Evolutionary conservation across 2,888 invertebrate genomes (phyloP).

Genomic region (Neoascia interrupta): DNA sequence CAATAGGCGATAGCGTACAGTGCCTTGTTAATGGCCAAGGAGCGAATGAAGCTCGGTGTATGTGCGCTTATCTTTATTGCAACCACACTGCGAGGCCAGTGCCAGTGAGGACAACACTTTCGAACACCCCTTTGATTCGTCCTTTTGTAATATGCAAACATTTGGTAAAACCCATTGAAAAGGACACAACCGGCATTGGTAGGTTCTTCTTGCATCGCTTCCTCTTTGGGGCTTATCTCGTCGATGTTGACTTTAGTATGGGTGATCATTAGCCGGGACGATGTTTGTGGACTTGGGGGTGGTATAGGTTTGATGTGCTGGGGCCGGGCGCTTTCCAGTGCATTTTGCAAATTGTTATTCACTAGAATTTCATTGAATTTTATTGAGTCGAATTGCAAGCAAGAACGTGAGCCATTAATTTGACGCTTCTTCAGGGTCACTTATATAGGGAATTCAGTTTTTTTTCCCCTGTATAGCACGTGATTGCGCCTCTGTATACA

Average conservation of each 20-base stretch:
- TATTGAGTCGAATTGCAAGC: slow-evolving; percentile 36
- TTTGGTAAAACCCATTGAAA: slow-evolving; percentile 48
- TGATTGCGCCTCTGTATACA: neutral
- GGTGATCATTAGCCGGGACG: slow-evolving; percentile 42
- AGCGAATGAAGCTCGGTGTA: slow-evolving; percentile 35
- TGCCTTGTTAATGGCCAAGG: slow-evolving; percentile 45
- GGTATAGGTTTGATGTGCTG: too few species aligned
- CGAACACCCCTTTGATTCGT: slow-evolving; percentile 50
- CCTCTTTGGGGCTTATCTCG: slow-evolving; percentile 1
- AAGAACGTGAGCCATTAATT: slow-evolving; percentile 24
- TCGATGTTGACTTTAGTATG: slow-evolving; percentile 33
- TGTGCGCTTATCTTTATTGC: slow-evolving; percentile 67
- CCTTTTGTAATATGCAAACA: slow-evolving; percentile 56
- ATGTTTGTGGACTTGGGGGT: slow-evolving; percentile 1
- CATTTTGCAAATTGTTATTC: slow-evolving; percentile 45
- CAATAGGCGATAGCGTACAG: neutral
- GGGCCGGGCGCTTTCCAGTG: neutral
- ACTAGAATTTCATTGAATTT: slow-evolving; percentile 46
- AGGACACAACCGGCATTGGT: slow-evolving; percentile 32
- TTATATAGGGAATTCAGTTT: too few species aligned
- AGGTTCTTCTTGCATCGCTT: neutral
- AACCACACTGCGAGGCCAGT: slow-evolving; percentile 48
- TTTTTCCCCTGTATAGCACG: neutral
- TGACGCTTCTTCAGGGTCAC: slow-evolving; percentile 40
- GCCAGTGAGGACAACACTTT: neutral